A percentile compares a stretch with the other conserved stretches of the same genome.
These are phyloP conservation scores for Palloptera scutellata DNA, from an alignment of 2,888 invertebrate genomes.

Conservation along the genomic window DNA sequence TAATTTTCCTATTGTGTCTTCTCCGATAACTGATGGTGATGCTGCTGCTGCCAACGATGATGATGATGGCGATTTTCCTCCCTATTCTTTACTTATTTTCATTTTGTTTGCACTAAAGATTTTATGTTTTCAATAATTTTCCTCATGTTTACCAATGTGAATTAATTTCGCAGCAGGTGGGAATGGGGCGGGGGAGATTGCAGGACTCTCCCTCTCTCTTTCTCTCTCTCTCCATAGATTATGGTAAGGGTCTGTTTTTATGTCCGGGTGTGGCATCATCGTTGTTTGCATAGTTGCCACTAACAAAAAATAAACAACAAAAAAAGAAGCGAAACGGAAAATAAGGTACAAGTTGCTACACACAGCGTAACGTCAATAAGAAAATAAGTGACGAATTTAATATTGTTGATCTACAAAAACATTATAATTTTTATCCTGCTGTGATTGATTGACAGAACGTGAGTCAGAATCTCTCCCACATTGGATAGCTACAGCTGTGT, in stretches of 20 bases:
- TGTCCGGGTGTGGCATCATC: neutral
- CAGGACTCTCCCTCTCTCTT: too few species aligned
- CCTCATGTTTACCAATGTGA: slow-evolving; percentile 39
- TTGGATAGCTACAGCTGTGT: too few species aligned
- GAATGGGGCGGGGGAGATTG: slow-evolving; percentile 4
- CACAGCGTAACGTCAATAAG: neutral
- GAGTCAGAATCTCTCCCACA: slow-evolving; percentile 8
- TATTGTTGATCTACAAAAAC: slow-evolving; percentile 25
- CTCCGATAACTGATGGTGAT: too few species aligned
- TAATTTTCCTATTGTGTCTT: slow-evolving; percentile 10
- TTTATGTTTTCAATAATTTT: slow-evolving; percentile 36
- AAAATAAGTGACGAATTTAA: slow-evolving; percentile 11
- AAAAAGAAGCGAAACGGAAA: too few species aligned
- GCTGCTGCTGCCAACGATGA: too few species aligned
- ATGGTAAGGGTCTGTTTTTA: neutral
- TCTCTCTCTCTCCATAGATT: too few species aligned
- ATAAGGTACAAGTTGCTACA: too few species aligned
- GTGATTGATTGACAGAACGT: slow-evolving; percentile 35
- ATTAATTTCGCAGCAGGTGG: slow-evolving; percentile 46
- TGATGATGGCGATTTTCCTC: too few species aligned
- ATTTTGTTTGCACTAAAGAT: slow-evolving; percentile 26
- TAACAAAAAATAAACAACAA: neutral
- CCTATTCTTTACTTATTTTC: neutral
- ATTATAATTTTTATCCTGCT: slow-evolving; percentile 34
- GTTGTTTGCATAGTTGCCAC: slow-evolving; percentile 12